Conservation (phyloP, 2,888 invertebrate species). For the Drosophila greeni region DNA sequence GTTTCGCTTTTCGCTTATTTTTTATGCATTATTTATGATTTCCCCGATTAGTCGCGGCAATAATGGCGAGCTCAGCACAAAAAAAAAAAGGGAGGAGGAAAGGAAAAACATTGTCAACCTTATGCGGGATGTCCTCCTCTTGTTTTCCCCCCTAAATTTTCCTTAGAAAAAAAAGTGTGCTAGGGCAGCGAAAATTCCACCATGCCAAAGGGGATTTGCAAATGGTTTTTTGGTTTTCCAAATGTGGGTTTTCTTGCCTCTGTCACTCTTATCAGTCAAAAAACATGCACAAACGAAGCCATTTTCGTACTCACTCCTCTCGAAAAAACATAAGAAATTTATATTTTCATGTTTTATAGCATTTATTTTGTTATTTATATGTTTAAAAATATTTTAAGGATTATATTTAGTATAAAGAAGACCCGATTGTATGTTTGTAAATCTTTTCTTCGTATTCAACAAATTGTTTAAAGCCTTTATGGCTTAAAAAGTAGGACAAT, state of each 20-base stretch:
- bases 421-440: background rate
- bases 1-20: constrained; percentile 36
- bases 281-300: constrained; percentile 5
- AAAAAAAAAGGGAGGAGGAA: background rate
- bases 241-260: constrained; percentile 9
- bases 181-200: constrained; percentile 33
- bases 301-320: background rate
- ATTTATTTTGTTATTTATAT: background rate
- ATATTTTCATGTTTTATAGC: background rate
- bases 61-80: constrained; percentile 9
- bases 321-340: background rate
- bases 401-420: too few relatives aligned
- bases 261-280: constrained; percentile 37
- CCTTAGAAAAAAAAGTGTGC: constrained; percentile 18
- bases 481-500: too few relatives aligned
- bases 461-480: too few relatives aligned
- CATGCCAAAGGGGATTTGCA: constrained; percentile 8
- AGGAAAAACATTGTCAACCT: constrained; percentile 9
- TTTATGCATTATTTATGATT: constrained; percentile 47
- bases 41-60: constrained; percentile 17
- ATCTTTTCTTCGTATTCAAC: background rate
- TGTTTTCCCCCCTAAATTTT: background rate
- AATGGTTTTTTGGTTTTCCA: constrained; percentile 7
- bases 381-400: background rate
- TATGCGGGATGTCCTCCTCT: constrained; percentile 10